phyloP scores from a whole-genome alignment of 2,797 vertebrate genomes.

The Coilia nasus region DNA sequence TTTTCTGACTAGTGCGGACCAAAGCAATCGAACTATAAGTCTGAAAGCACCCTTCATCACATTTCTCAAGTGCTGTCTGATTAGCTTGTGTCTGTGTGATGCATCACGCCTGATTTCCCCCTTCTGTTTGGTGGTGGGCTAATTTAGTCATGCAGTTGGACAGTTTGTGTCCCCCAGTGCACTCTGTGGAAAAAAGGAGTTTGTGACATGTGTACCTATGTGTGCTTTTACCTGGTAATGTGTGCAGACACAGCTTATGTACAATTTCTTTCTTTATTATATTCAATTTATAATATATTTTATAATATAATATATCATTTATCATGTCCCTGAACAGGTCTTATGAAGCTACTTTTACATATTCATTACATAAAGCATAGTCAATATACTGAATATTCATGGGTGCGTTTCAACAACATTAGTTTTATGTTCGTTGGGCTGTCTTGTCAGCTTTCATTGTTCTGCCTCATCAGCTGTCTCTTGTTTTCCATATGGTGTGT shows the following conservation, averaged over 20 bases:
- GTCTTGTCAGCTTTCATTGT: neutral
- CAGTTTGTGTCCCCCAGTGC: neutral
- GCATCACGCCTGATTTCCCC: neutral
- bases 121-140: neutral
- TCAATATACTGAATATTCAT: neutral
- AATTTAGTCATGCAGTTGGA: neutral
- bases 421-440: neutral
- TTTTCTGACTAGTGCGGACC: no score
- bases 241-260: no score
- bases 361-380: neutral
- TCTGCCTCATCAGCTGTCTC: neutral
- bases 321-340: neutral
- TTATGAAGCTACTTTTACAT: neutral
- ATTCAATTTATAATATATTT: no score
- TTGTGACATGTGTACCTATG: neutral
- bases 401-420: neutral
- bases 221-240: neutral
- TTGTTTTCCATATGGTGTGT: neutral
- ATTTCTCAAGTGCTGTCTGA: conserved; percentile 8
- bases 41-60: no score
- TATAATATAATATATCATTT: neutral
- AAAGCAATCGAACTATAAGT: no score
- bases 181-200: neutral
- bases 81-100: neutral
- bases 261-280: no score